Evolutionary conservation across 2,113 vertebrate genomes (phyloP).

Genomic region (Cariama cristata): DNA sequence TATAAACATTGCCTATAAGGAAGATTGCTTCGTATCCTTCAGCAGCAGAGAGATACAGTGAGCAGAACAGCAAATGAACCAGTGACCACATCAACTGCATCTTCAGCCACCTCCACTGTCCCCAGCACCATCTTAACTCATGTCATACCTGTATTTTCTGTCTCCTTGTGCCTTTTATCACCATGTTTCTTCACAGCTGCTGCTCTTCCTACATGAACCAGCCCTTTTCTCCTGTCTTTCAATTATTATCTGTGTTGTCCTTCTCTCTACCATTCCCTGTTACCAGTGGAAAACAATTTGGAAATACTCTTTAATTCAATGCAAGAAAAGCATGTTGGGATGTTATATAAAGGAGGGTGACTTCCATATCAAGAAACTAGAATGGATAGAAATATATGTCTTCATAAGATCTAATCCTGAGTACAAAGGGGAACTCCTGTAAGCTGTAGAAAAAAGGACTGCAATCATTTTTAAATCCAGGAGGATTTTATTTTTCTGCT

Average conservation of each 20-base stretch:
- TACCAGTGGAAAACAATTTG: neutral
- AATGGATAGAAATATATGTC: neutral
- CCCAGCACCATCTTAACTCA: neutral
- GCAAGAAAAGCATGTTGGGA: neutral
- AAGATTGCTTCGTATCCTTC: neutral
- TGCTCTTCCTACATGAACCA: neutral
- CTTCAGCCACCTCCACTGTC: neutral
- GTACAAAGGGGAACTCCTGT: neutral
- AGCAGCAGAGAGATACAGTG: neutral
- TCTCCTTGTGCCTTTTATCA: neutral
- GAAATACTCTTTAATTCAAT: neutral
- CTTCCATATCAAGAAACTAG: neutral
- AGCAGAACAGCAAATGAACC: neutral
- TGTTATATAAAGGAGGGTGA: neutral
- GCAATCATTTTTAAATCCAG: neutral
- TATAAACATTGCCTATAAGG: neutral
- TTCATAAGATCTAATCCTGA: neutral
- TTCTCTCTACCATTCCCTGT: neutral
- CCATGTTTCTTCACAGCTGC: neutral
- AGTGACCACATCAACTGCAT: neutral
- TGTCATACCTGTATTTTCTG: neutral
- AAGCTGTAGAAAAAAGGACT: neutral
- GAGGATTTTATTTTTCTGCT: constrained; percentile 8
- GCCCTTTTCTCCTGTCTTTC: neutral
- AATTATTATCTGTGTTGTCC: neutral